Base-by-base conservation (phyloP, 2,113 vertebrate genomes). In the Condylura cristata region DNA sequence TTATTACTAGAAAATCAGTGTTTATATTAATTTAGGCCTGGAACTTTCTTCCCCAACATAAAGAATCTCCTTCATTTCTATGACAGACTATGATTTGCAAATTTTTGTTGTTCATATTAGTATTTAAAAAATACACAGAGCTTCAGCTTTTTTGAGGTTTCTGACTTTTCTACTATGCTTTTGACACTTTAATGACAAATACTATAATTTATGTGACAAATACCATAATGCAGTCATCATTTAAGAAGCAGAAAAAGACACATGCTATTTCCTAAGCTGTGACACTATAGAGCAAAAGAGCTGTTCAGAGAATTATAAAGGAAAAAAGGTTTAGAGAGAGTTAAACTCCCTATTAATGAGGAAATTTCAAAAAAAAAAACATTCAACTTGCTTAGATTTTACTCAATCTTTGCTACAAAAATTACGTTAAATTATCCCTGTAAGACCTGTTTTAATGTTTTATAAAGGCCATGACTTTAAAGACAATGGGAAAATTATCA, bases 161-260 rank as follows among this genome's bases (percentile, higher is more conserved):
- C 24, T 61, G 26, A 41, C 70, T 90, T 93, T 94, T 92, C 71
- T 86, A 53, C n/a, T 79, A 39, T 39, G 58, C 30, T 37, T 56
- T 66, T 78, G 39, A 70, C 65, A 91, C 30, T 94, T 95, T 94
- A 58, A 75, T 87, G 74, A 63, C 61, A 80, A 88, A 66, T 46
- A 65, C 13, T 74, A 7, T 63, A 37, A 91, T 79, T 94, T 65
- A 72, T 41, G 39, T 81, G 37, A 85, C 46, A 88, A 75, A 75
- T 65, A 70, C 8, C 79, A 48, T 34, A 39, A 82, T 16, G 8
- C 17, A 85, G 58, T 90, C 8, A 34, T 86, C 46, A 71, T 9
- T 84, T 86, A 89, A 91, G 75, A 90, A 74, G 61, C 75, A 92
- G 28, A 86, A 90, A 91, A n/a, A 24, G 30, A 39, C 13, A 63